Conservation (phyloP, 2,888 invertebrate genomes). For the Apocheima hispidaria region DNA sequence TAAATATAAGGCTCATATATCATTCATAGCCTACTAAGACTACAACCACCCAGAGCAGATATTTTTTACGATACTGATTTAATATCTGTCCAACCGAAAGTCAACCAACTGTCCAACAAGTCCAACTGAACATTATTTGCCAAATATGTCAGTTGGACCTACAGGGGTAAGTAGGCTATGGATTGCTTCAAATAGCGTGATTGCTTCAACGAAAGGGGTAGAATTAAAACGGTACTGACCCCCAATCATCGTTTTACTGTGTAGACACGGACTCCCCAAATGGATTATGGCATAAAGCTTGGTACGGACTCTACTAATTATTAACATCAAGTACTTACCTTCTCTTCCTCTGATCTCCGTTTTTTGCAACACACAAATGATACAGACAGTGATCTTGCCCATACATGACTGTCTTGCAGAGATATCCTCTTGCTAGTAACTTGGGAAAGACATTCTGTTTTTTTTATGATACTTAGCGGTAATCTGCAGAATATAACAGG, state of each 20-base stretch:
- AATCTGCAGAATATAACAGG: constrained; percentile 56
- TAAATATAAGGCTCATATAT: too few relatives aligned
- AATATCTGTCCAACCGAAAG: too few relatives aligned
- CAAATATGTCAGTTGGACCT: too few relatives aligned
- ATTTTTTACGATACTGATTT: too few relatives aligned
- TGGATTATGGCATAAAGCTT: neutral
- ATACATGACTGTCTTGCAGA: constrained; percentile 43
- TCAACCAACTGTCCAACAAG: too few relatives aligned
- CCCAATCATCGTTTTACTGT: too few relatives aligned
- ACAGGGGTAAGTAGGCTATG: too few relatives aligned
- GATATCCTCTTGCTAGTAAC: constrained; percentile 45
- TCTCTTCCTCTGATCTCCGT: constrained; percentile 87
- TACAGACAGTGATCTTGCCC: constrained; percentile 61
- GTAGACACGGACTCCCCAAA: too few relatives aligned
- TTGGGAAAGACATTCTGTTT: constrained; percentile 55
- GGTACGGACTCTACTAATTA: neutral
- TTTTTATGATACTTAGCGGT: constrained; percentile 55
- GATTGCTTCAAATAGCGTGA: neutral
- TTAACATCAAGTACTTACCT: constrained; percentile 67
- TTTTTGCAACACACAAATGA: constrained; percentile 82
- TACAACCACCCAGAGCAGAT: too few relatives aligned
- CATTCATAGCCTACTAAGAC: too few relatives aligned
- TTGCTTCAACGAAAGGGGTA: too few relatives aligned
- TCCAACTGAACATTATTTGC: neutral
- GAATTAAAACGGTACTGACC: too few relatives aligned